Conservation (phyloP, 2,797 vertebrate genomes). For the Melanotaenia maccullochi region DNA sequence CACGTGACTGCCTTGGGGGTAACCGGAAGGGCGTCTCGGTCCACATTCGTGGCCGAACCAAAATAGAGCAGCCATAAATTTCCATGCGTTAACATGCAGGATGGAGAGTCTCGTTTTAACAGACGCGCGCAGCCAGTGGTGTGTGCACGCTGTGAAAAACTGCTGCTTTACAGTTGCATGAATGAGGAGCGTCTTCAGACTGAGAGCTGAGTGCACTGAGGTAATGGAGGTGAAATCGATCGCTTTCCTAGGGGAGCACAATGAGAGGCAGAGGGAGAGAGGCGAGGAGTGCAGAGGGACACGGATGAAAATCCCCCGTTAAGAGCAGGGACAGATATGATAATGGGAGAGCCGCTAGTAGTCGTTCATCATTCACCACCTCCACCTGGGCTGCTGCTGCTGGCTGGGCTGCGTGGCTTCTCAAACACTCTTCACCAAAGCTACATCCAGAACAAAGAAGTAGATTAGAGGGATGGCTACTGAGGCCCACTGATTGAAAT, state of each 20-base stretch:
- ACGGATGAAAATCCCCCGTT: slow-evolving; percentile 81
- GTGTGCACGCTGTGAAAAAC: slow-evolving; percentile 11
- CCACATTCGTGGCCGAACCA: not conserved
- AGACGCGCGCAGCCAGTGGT: not conserved
- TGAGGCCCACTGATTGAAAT: not conserved
- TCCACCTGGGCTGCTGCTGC: slow-evolving; percentile 62
- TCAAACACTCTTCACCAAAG: slow-evolving; percentile 9
- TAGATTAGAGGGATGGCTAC: not conserved
- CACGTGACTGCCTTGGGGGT: slow-evolving; percentile 55
- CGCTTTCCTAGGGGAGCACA: slow-evolving; percentile 70
- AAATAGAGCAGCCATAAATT: not conserved
- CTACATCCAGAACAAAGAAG: not conserved
- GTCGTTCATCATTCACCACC: slow-evolving; percentile 80
- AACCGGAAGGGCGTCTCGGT: slow-evolving; percentile 30
- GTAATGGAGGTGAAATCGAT: slow-evolving; percentile 83
- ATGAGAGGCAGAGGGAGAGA: slow-evolving; percentile 32
- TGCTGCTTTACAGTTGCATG: slow-evolving; percentile 27
- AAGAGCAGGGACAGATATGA: slow-evolving; percentile 83
- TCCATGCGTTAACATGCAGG: slow-evolving; percentile 4
- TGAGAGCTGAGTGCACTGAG: slow-evolving; percentile 62
- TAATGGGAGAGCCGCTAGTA: slow-evolving; percentile 77
- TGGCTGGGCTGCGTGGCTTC: not conserved
- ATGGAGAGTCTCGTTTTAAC: not conserved
- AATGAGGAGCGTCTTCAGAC: slow-evolving; percentile 41
- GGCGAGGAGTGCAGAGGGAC: slow-evolving; percentile 68